These are phyloP conservation scores for Mastomys coucha DNA, from an alignment of 2,113 vertebrate genomes.

Conservation along the genomic window DNA sequence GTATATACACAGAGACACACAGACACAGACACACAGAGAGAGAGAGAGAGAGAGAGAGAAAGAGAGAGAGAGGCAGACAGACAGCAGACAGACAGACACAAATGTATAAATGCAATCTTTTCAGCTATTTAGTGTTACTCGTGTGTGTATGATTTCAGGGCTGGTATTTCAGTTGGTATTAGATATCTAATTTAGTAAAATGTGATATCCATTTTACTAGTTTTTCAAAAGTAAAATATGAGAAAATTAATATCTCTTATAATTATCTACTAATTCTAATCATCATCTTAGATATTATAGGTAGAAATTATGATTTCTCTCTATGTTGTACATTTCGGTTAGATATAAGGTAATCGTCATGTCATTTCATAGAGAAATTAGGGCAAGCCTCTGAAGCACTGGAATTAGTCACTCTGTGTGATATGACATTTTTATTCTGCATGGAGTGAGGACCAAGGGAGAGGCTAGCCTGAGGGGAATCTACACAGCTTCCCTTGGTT, in stretches of 20 bases:
- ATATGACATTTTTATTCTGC: neutral
- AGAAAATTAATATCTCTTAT: neutral
- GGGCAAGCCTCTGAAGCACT: neutral
- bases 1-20: neutral
- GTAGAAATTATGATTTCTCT: neutral
- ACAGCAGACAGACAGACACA: neutral
- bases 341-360: slow-evolving; percentile 17
- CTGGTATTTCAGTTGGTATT: neutral
- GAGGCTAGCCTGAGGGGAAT: neutral
- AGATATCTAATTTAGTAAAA: neutral
- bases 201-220: neutral
- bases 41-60: no score
- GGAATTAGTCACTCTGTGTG: neutral
- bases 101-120: neutral
- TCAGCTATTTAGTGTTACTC: neutral
- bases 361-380: slow-evolving; percentile 14
- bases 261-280: neutral
- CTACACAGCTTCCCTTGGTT: neutral
- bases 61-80: no score
- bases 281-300: slow-evolving; percentile 20
- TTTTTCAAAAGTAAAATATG: neutral
- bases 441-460: neutral
- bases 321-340: neutral
- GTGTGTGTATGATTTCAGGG: neutral
- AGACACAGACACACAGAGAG: no score